phyloP scores from a whole-genome alignment of 2,888 invertebrate genomes.

The Drosophila pegasa region DNA sequence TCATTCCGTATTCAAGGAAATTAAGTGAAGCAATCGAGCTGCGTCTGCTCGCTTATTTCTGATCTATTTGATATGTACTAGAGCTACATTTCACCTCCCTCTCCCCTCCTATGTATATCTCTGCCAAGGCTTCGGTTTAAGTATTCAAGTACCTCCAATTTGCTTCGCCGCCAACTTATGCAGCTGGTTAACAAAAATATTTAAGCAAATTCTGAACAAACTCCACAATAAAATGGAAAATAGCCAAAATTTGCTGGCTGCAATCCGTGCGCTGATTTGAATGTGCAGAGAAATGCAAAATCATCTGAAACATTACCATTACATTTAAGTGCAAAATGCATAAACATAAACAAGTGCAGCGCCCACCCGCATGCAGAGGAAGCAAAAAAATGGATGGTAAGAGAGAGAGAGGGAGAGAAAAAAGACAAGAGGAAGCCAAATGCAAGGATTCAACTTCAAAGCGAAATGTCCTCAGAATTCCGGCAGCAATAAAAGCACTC shows the following conservation, averaged over 20 bases:
- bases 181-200: not conserved
- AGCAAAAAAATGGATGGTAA: no score
- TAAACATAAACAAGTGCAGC: conserved; percentile 56
- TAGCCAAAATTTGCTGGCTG: not conserved
- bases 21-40: no score
- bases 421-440: conserved; percentile 37
- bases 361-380: conserved; percentile 15
- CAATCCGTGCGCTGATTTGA: conserved; percentile 1
- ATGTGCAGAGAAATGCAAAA: conserved; percentile 33
- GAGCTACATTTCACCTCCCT: no score
- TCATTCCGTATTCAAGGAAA: no score
- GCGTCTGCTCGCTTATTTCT: no score
- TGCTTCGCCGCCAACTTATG: not conserved
- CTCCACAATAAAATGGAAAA: not conserved
- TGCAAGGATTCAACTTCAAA: conserved; percentile 65
- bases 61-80: no score
- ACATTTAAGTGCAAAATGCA: conserved; percentile 73
- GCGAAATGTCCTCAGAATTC: conserved; percentile 69
- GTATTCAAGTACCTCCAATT: not conserved
- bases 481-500: conserved; percentile 77
- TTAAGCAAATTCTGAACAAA: not conserved
- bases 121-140: not conserved
- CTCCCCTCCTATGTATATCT: no score
- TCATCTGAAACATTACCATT: conserved; percentile 65
- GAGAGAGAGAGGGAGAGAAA: not conserved